A percentile compares a stretch with the other conserved stretches of the same genome.
Conservation (phyloP, 2,113 vertebrate species). For the Addax nasomaculatus region DNA sequence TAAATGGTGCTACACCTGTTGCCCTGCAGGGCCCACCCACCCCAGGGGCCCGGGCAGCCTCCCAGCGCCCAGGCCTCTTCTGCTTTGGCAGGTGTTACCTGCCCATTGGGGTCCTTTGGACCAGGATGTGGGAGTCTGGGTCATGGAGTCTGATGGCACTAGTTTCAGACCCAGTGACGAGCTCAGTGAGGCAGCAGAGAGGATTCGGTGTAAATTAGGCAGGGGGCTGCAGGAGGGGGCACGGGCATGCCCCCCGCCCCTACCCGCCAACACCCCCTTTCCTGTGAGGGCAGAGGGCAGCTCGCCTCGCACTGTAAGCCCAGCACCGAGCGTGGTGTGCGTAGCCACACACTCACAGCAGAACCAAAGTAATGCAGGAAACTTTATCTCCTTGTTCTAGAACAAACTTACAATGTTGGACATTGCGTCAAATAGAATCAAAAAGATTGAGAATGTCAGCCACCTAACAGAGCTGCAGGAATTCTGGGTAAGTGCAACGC, state of each 20-base stretch:
- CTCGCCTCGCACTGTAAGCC: fast-evolving
- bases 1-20: fast-evolving
- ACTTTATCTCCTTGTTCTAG: constrained; percentile 80
- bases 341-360: fast-evolving
- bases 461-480: constrained; percentile 98
- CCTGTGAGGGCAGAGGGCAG: neutral
- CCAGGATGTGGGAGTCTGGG: neutral
- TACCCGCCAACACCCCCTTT: fast-evolving
- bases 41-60: neutral
- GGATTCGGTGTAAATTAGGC: no score
- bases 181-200: fast-evolving
- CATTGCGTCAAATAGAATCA: constrained; percentile 95
- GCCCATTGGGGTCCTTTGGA: neutral
- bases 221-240: neutral
- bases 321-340: fast-evolving
- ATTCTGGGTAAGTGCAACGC: constrained; percentile 90
- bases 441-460: constrained; percentile 96
- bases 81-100: neutral
- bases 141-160: neutral
- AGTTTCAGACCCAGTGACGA: neutral
- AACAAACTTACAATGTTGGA: constrained; percentile 98
- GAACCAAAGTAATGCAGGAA: neutral
- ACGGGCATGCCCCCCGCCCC: neutral
- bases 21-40: neutral
- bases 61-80: neutral